Conservation (phyloP, 2,113 vertebrate species). For the Atlantisia rogersi region DNA sequence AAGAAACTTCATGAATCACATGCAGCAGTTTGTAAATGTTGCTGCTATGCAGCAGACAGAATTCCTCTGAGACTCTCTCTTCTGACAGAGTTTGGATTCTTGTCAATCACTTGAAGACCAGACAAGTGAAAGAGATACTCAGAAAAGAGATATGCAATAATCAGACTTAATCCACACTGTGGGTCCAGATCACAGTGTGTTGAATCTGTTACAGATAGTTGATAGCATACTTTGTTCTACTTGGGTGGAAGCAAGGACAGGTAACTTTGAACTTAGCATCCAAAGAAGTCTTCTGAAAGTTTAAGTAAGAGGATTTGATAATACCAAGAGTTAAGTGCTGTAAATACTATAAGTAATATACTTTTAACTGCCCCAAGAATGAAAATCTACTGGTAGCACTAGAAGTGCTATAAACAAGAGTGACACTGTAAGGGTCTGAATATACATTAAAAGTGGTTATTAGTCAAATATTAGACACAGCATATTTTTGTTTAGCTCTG, state of each 20-base stretch:
- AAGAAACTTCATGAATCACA: background rate
- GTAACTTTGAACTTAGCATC: background rate
- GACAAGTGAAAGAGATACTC: background rate
- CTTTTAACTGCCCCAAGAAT: background rate
- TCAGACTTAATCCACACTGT: background rate
- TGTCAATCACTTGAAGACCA: background rate
- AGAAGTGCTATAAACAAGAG: background rate
- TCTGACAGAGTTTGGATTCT: background rate
- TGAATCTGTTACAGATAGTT: background rate
- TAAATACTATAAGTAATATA: background rate
- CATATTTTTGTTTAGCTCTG: background rate
- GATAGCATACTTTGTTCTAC: background rate
- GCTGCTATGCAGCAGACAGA: background rate
- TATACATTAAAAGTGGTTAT: background rate
- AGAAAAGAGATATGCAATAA: background rate
- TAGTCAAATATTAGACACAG: background rate
- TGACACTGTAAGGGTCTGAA: background rate
- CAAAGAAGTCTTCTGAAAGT: background rate
- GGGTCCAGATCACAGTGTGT: background rate
- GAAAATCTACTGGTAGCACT: background rate
- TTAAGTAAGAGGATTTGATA: background rate
- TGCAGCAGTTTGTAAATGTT: background rate
- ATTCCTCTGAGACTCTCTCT: background rate
- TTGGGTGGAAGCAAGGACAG: background rate
- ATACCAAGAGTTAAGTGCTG: background rate